Evolutionary conservation across 1,140 invertebrate species (phyloP).

Genomic region (Papilio aristodemus): DNA sequence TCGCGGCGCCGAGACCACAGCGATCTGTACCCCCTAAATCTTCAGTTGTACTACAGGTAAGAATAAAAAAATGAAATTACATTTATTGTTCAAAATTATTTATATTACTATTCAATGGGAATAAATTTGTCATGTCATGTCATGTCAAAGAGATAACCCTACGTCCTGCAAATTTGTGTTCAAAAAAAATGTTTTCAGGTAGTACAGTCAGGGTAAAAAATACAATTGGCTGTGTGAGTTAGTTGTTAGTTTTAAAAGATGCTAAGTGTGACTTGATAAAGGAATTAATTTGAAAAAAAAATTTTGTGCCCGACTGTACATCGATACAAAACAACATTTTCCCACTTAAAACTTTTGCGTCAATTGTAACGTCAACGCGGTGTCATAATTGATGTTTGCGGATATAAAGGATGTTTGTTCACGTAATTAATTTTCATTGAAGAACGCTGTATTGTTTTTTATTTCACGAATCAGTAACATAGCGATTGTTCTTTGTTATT

Average conservation of each 20-base stretch:
- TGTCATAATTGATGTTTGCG: neutral
- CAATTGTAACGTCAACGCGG: neutral
- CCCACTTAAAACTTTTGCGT: neutral
- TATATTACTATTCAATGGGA: no score
- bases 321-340: neutral
- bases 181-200: no score
- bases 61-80: slow-evolving; percentile 10
- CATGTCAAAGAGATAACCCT: neutral
- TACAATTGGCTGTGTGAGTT: no score
- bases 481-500: no score
- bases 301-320: neutral
- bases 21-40: slow-evolving; percentile 82
- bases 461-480: neutral
- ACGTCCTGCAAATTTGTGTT: no score
- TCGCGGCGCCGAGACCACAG: slow-evolving; percentile 87
- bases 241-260: no score
- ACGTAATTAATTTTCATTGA: slow-evolving; percentile 1
- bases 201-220: no score
- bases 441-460: neutral
- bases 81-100: no score
- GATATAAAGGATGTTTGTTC: neutral
- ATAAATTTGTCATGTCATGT: no score
- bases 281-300: no score
- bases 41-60: slow-evolving; percentile 58
- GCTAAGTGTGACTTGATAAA: no score